phyloP scores from a whole-genome alignment of 1,140 invertebrate genomes.

The Drosophila gunungcola region DNA sequence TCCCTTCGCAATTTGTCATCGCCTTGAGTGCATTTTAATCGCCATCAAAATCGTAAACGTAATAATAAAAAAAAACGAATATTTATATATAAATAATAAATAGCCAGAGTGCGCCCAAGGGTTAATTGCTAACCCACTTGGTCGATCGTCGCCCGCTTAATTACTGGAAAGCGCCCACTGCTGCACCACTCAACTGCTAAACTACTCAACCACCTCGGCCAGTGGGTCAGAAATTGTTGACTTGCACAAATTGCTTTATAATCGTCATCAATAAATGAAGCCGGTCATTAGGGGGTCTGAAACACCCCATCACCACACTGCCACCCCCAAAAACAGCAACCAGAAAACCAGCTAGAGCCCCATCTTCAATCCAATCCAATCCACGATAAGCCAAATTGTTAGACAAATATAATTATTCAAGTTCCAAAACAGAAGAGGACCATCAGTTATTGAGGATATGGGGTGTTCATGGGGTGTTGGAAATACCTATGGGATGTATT shows the following conservation, averaged over 20 bases:
- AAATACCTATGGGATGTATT: neutral
- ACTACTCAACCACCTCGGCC: constrained; percentile 13
- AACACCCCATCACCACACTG: neutral
- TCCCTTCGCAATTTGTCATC: constrained; percentile 55
- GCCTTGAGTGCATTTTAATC: constrained; percentile 77
- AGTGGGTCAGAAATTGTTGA: constrained; percentile 57
- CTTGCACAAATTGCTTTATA: constrained; percentile 82
- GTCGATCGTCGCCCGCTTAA: constrained; percentile 58
- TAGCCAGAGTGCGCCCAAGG: constrained; percentile 38
- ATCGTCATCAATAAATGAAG: constrained; percentile 81
- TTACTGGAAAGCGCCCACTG: constrained; percentile 44
- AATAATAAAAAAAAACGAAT: constrained; percentile 26
- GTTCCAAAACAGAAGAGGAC: neutral
- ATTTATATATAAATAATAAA: constrained; percentile 48
- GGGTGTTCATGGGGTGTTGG: too few species aligned
- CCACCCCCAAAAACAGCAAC: neutral
- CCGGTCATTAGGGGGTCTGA: constrained; percentile 64
- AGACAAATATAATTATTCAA: constrained; percentile 60
- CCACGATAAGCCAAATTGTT: constrained; percentile 42
- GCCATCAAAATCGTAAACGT: constrained; percentile 22
- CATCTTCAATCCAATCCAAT: constrained; percentile 5
- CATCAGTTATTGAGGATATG: too few species aligned
- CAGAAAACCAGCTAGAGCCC: neutral
- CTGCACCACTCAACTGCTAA: neutral
- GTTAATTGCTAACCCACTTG: constrained; percentile 77